Evolutionary conservation across 2,113 vertebrate genomes (phyloP).

Genomic region (Hepsetus odoe): DNA sequence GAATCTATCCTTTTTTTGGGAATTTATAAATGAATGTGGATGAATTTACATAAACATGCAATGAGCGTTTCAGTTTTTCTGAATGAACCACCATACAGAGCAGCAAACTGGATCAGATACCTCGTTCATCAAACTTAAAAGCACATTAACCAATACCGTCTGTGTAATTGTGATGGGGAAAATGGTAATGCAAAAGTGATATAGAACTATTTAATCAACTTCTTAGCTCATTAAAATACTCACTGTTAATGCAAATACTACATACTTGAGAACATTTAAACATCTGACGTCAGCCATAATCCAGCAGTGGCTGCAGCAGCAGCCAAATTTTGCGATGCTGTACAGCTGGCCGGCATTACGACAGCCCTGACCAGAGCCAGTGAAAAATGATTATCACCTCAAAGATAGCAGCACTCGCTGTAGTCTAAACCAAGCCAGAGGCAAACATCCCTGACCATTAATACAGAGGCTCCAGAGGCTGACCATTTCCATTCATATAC

Average conservation of each 20-base stretch:
- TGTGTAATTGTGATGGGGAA: no score
- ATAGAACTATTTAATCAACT: no score
- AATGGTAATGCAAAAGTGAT: no score
- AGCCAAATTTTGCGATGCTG: neutral
- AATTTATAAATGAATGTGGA: neutral
- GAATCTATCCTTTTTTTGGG: no score
- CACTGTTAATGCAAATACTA: neutral
- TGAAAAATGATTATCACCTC: neutral
- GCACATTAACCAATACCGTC: no score
- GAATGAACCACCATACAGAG: no score
- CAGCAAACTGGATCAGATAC: no score
- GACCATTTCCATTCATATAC: neutral
- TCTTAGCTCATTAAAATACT: neutral
- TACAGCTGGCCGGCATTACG: neutral
- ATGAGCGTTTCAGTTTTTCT: neutral
- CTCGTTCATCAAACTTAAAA: no score
- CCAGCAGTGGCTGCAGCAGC: neutral
- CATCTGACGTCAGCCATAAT: neutral
- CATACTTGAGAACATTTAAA: neutral
- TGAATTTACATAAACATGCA: neutral
- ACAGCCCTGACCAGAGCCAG: neutral
- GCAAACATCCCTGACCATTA: neutral
- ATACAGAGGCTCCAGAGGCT: neutral
- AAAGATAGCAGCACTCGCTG: neutral
- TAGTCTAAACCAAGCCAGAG: conserved; percentile 4